Percentiles rank a stretch among this genome's conserved stretches.
Evolutionary conservation across 2,797 vertebrate species (phyloP).

Genomic region (Lates japonicus): DNA sequence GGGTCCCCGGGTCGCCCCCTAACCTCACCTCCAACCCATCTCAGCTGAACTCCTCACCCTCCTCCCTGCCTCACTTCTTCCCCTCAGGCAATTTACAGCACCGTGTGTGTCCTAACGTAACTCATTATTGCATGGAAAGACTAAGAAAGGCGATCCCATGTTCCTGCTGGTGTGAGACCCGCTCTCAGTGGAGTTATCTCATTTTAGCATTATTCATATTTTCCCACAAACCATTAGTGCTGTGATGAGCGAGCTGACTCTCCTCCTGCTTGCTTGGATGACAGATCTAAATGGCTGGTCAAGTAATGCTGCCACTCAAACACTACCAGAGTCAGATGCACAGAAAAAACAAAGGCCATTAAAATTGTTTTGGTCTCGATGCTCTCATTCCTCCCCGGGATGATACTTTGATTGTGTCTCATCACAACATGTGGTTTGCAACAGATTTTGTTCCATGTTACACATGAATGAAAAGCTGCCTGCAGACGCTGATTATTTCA

Average conservation of each 20-base stretch:
- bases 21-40: constrained; percentile 46
- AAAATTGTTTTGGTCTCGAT: constrained; percentile 47
- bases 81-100: constrained; percentile 45
- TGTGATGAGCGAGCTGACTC: constrained; percentile 48
- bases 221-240: constrained; percentile 57
- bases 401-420: constrained; percentile 70
- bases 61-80: constrained; percentile 32
- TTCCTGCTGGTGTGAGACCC: constrained; percentile 49
- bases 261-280: constrained; percentile 26
- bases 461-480: constrained; percentile 62
- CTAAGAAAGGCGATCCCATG: constrained; percentile 43
- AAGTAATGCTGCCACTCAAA: constrained; percentile 51
- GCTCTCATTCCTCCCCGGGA: constrained; percentile 58
- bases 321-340: constrained; percentile 30
- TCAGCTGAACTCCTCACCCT: constrained; percentile 62
- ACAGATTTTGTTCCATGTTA: constrained; percentile 70
- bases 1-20: constrained; percentile 7
- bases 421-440: constrained; percentile 72
- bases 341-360: constrained; percentile 54
- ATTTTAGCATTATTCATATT: constrained; percentile 48
- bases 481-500: constrained; percentile 76
- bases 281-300: constrained; percentile 43
- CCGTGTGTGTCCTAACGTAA: constrained; percentile 64
- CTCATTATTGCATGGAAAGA: constrained; percentile 70
- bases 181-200: constrained; percentile 54